phyloP scores from a whole-genome alignment of 2,797 vertebrate species.

The Catostomus latipinnis region DNA sequence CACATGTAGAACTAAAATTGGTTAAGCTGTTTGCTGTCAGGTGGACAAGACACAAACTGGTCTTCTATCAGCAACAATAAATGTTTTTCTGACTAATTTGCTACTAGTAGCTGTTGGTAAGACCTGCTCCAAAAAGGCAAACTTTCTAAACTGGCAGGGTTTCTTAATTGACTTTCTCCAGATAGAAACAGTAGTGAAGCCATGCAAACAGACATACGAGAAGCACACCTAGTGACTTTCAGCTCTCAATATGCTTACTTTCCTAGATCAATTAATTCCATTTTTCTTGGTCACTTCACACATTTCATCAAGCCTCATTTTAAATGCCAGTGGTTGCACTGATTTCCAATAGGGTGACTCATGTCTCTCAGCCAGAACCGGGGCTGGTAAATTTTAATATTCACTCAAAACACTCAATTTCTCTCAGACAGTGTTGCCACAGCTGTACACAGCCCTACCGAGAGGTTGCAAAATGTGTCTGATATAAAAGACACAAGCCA shows the following conservation, averaged over 20 bases:
- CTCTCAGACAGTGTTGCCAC: slow-evolving; percentile 48
- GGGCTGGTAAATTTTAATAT: slow-evolving; percentile 62
- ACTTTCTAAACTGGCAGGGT: neutral
- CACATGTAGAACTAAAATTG: neutral
- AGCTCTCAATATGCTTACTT: slow-evolving; percentile 57
- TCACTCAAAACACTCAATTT: slow-evolving; percentile 60
- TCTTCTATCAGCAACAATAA: too few relatives aligned
- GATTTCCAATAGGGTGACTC: slow-evolving; percentile 74
- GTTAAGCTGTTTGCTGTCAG: neutral
- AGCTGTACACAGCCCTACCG: slow-evolving; percentile 20
- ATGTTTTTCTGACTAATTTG: slow-evolving; percentile 42
- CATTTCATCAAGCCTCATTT: slow-evolving; percentile 74
- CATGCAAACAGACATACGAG: neutral
- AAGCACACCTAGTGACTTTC: slow-evolving; percentile 38
- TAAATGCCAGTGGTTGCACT: slow-evolving; percentile 75
- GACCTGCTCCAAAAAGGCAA: slow-evolving; percentile 6
- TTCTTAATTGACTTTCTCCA: neutral
- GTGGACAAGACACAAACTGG: neutral
- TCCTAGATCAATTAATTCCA: slow-evolving; percentile 65
- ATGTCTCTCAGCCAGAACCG: slow-evolving; percentile 57
- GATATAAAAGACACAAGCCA: slow-evolving; percentile 26
- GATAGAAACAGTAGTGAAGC: slow-evolving; percentile 5
- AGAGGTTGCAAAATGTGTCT: slow-evolving; percentile 25
- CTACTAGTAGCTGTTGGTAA: neutral
- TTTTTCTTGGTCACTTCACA: slow-evolving; percentile 69